Evolutionary conservation across 1,140 invertebrate species (phyloP), one percentile per base, ranked within the genome.

Genomic region (Frieseomelitta varia): DNA sequence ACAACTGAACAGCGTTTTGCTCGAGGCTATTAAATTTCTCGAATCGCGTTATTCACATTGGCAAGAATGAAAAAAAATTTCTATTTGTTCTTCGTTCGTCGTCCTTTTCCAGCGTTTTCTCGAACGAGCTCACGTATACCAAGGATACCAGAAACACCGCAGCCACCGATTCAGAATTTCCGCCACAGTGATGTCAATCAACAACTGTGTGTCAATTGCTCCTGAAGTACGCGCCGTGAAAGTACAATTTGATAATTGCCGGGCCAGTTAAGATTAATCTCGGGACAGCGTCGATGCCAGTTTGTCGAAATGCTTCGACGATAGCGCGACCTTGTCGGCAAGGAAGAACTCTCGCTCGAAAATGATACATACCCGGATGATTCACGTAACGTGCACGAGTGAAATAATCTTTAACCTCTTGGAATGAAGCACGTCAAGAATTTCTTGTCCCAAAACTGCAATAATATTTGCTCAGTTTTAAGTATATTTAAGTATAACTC

Each of bases 221-320:
- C 51, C 10, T 55, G 4, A 30, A 55, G n/a, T 3, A 11, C 56
- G 56, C 27, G 27, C 15, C 15, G 74, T 61, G 74, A 76, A 76
- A 76, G 74, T 53, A 76, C 74, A 76, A 76, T 76, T 76, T 76
- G 56, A 76, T 76, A 76, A 76, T 61, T 76, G 56, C 14, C 21
- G 56, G 47, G 15, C 24, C 74, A 76, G 47, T 47, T 76, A 76
- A 76, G 74, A 27, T 63, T 61, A 63, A 61, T 61, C 10, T 11
- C 17, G 71, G n/a, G n/a, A n/a, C n/a, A 73, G 12, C 47, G 39
- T 72, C 69, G 47, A 73, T 24, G 69, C 39, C 30, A 58, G 14
- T 75, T 75, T n/a, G 73, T 24, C 21, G 24, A 58, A 39, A 61
- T 39, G 39, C 8, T 39, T 15, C 34, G 39, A 19, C 14, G 30